Percentiles rank a stretch among this genome's conserved stretches.
These are phyloP conservation scores for Spinus olivaceus DNA, from an alignment of 2,797 vertebrate genomes.

Conservation along the genomic window DNA sequence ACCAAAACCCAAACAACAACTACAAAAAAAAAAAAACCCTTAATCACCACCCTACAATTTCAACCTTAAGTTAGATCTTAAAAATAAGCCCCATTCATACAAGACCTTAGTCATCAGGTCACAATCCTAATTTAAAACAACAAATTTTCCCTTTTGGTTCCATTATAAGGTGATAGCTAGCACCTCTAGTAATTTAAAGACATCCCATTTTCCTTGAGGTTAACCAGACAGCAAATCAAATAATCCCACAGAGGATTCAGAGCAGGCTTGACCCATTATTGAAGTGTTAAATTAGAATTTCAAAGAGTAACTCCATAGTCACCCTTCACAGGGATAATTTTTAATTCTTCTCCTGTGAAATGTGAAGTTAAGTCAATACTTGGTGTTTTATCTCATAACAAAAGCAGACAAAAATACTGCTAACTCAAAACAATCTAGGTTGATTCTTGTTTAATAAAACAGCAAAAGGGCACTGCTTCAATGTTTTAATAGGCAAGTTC, in stretches of 20 bases:
- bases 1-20: neutral
- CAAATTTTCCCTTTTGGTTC: neutral
- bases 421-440: constrained; percentile 16
- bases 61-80: neutral
- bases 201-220: constrained; percentile 54
- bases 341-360: constrained; percentile 39
- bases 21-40: neutral
- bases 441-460: neutral
- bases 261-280: constrained; percentile 28
- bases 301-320: constrained; percentile 25
- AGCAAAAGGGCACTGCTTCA: neutral
- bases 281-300: constrained; percentile 61
- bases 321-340: constrained; percentile 29
- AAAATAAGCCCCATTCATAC: neutral
- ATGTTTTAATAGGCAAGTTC: neutral
- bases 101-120: neutral
- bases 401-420: constrained; percentile 23
- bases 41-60: neutral
- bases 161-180: constrained; percentile 7
- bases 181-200: constrained; percentile 26
- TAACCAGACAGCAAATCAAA: constrained; percentile 56
- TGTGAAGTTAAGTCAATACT: constrained; percentile 28
- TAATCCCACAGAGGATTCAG: constrained; percentile 32
- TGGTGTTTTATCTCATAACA: constrained; percentile 6
- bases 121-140: constrained; percentile 11